A percentile compares a stretch with the other conserved stretches of the same genome.
Evolutionary conservation across 2,888 invertebrate genomes (phyloP).

Genomic region (Rhagophthalmus giganteus): DNA sequence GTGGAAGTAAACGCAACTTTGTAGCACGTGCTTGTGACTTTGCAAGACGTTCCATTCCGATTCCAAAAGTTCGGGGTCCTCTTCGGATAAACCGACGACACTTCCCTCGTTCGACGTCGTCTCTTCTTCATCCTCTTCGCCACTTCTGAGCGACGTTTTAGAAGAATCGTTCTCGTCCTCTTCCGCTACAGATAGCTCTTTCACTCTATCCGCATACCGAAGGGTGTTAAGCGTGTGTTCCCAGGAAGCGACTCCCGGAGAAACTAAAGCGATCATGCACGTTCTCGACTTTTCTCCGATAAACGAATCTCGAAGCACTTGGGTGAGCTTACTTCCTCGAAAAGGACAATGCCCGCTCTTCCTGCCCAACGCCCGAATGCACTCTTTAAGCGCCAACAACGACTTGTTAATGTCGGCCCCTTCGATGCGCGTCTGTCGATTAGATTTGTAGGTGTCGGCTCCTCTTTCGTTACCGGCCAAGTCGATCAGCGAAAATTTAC

Average conservation of each 20-base stretch:
- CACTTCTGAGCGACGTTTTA: conserved; percentile 62
- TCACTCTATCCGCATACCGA: conserved; percentile 96
- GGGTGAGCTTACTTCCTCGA: conserved; percentile 94
- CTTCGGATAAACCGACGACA: no score
- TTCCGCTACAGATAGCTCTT: conserved; percentile 74
- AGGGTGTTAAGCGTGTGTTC: conserved; percentile 98
- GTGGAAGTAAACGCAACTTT: conserved; percentile 71
- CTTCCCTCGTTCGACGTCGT: conserved; percentile 70
- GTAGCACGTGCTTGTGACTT: conserved; percentile 79
- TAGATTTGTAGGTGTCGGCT: conserved; percentile 96
- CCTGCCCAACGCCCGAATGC: conserved; percentile 92
- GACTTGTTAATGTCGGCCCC: conserved; percentile 98
- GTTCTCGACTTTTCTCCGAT: conserved; percentile 98
- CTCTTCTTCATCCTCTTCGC: conserved; percentile 86
- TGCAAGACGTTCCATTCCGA: conserved; percentile 91
- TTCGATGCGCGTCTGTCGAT: conserved; percentile 88
- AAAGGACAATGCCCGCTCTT: conserved; percentile 97
- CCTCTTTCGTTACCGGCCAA: conserved; percentile 97
- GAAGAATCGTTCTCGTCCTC: conserved; percentile 19
- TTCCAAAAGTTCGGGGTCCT: conserved; percentile 75
- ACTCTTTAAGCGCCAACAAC: conserved; percentile 93
- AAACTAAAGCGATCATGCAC: conserved; percentile 99
- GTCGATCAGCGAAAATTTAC: conserved; percentile 98
- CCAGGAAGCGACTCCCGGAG: conserved; percentile 93
- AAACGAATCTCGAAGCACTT: conserved; percentile 95